Conservation (phyloP, 2,888 invertebrate species). For the Poecilobothrus nobilitatus region DNA sequence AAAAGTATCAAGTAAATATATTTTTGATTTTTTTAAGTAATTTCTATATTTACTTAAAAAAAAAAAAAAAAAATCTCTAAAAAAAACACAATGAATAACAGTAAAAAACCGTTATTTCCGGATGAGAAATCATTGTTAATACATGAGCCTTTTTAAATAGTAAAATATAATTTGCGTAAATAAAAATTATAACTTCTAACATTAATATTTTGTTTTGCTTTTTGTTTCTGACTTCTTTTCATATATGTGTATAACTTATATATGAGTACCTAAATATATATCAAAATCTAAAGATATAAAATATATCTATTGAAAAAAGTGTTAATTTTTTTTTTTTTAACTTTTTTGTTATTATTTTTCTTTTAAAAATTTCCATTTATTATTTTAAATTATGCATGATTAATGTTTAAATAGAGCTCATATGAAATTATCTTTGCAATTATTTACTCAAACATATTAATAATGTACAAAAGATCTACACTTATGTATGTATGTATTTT, state of each 20-base stretch:
- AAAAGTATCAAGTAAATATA: too few species aligned
- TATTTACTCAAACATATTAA: slow-evolving; percentile 4
- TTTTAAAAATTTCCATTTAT: neutral
- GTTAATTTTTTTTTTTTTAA: neutral
- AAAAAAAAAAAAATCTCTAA: neutral
- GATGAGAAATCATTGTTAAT: neutral
- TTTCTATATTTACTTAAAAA: neutral
- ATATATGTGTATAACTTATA: too few species aligned
- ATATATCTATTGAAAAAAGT: neutral
- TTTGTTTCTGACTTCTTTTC: too few species aligned
- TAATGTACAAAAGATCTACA: neutral
- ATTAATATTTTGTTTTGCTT: too few species aligned
- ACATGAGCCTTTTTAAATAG: neutral
- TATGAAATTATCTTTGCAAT: neutral
- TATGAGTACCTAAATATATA: too few species aligned
- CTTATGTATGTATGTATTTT: too few species aligned
- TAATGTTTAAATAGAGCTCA: neutral
- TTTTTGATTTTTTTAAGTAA: too few species aligned
- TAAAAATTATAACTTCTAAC: too few species aligned
- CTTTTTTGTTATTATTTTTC: neutral
- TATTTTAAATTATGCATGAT: slow-evolving; percentile 4
- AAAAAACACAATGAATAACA: neutral
- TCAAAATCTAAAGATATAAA: too few species aligned
- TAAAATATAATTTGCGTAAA: too few species aligned
- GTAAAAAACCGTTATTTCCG: slow-evolving; percentile 4